Base-by-base conservation (phyloP, 2,797 vertebrate genomes). In the Cryptoprocta ferox region DNA sequence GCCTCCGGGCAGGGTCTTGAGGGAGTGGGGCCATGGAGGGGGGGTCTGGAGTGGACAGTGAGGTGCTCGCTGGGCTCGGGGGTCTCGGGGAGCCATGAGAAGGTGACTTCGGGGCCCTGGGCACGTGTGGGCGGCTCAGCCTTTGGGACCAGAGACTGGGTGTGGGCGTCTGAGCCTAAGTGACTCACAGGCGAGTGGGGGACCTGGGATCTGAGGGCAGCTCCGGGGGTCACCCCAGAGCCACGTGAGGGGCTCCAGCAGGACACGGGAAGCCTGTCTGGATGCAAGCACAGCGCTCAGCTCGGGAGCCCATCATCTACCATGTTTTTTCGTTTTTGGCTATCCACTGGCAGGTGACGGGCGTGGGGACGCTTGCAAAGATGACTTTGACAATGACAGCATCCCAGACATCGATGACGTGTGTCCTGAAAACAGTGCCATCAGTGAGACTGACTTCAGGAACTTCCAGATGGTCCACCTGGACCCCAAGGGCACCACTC, bases 401-500 rank as follows among this genome's bases (percentile, higher is more conserved):
- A 98, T 99, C 94, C 99, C 99, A 0, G 99, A 99, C 98, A 99
- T 99, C 91, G 98, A 99, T 13, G 99, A 99, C 28, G 99, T 99
- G 42, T 99, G 99, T 82, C 99, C 99, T 0, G 99, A 99, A 98
- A 99, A 99, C 98, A 99, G 98, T 9, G 99, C 99, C 89, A 99
- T 99, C 97, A 99, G 99, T 65, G 99, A 99, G 98, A 99, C 99
- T 0, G 99, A 99, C 98, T 99, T 99, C 98, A 99, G 99, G 76
- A 99, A 99, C 98, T 99, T 99, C 98, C 99, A 99, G 98, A 99
- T 99, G 99, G 99, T 99, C 93, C 99, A 99, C 88, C 96, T 99
- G 98, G 99, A 99, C 98, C 99, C 99, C 82, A 99, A 99, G 98
- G 99, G 99, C 96, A 99, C 99, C 90, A 99, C 99, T 78, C 99